Percentiles rank a stretch among this genome's conserved stretches.
Evolutionary conservation across 2,797 vertebrate species (phyloP).

Genomic region (Pelobates cultripes): DNA sequence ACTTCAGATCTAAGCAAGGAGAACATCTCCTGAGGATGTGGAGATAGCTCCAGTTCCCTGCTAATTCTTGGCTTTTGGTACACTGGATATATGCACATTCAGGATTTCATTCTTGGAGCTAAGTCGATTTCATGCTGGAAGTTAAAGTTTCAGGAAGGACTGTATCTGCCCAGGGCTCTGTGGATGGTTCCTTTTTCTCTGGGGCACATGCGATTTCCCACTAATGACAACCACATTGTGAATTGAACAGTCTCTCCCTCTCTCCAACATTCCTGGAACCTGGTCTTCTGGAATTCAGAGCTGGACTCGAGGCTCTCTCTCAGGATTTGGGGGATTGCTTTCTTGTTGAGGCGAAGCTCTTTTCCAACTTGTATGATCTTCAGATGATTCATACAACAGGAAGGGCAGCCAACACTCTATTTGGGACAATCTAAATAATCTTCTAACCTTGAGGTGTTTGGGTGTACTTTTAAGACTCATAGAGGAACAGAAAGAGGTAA

Average conservation of each 20-base stretch:
- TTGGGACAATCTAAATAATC: neutral
- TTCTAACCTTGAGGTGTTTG: constrained; percentile 16
- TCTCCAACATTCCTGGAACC: constrained; percentile 65
- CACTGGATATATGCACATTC: constrained; percentile 39
- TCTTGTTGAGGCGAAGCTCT: constrained; percentile 12
- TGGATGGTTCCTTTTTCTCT: constrained; percentile 28
- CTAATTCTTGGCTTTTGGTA: neutral
- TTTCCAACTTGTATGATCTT: constrained; percentile 27
- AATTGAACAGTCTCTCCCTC: constrained; percentile 63
- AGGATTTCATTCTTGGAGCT: constrained; percentile 17
- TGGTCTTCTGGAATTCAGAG: constrained; percentile 74
- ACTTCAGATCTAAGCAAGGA: constrained; percentile 5
- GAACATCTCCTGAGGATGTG: neutral
- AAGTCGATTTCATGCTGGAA: constrained; percentile 27
- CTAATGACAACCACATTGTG: constrained; percentile 89
- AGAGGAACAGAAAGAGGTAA: constrained; percentile 58
- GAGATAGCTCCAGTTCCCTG: neutral
- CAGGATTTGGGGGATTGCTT: constrained; percentile 20
- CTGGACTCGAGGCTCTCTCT: constrained; percentile 52
- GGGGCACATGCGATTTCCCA: constrained; percentile 59
- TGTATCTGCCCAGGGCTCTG: constrained; percentile 33
- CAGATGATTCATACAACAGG: constrained; percentile 23
- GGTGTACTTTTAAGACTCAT: constrained; percentile 5
- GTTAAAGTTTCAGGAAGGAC: constrained; percentile 39
- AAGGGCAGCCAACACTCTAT: constrained; percentile 27